A percentile compares a stretch with the other conserved stretches of the same genome.
These are phyloP conservation scores for Stegana nigrithorax DNA, from an alignment of 2,888 invertebrate genomes.

Conservation along the genomic window DNA sequence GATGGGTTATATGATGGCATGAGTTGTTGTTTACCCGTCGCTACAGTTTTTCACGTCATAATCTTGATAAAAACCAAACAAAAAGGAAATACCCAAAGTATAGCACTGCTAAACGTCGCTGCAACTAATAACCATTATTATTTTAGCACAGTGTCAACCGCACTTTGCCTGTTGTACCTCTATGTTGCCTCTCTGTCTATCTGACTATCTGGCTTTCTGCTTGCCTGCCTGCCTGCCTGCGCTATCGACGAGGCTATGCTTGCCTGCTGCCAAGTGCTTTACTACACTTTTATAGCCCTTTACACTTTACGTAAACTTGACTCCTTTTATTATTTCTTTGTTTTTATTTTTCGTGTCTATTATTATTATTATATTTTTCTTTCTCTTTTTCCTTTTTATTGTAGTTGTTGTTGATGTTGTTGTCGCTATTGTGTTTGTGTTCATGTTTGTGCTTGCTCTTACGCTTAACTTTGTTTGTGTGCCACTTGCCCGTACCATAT, in stretches of 20 bases:
- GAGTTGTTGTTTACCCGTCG: no score
- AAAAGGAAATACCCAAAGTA: no score
- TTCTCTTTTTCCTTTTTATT: not conserved
- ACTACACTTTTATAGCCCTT: not conserved
- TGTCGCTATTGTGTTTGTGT: constrained; percentile 1
- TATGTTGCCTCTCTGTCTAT: no score
- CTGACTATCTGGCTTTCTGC: not conserved
- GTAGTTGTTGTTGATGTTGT: not conserved
- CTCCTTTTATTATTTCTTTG: not conserved
- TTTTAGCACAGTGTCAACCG: not conserved
- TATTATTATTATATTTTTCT: not conserved
- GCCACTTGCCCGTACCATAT: no score
- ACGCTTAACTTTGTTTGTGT: no score
- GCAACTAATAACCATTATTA: not conserved
- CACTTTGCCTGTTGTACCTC: not conserved
- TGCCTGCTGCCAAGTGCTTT: no score
- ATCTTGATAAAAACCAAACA: no score
- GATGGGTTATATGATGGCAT: no score
- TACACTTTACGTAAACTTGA: not conserved
- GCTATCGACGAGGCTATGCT: not conserved
- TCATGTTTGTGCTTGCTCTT: no score
- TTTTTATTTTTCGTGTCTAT: not conserved
- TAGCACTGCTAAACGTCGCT: not conserved
- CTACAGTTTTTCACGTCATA: no score
- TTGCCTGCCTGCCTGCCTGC: not conserved